Conservation (phyloP, 2,888 invertebrate genomes). For the Strigamia maritima region DNA sequence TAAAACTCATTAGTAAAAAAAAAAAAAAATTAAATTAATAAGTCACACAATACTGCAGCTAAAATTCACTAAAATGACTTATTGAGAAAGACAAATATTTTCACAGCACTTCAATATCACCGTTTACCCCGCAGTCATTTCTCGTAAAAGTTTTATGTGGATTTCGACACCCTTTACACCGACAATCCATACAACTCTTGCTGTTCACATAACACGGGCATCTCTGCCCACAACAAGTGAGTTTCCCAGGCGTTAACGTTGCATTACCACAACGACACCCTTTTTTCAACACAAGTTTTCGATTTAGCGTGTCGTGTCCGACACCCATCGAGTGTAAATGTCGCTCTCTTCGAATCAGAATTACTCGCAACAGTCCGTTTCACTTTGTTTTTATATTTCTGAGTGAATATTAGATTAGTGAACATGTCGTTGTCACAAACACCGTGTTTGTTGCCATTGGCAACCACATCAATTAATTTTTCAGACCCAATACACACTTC, state of each 20-base stretch:
- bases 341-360: background rate
- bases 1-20: too few species aligned
- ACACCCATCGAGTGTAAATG: background rate
- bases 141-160: slow-evolving; percentile 60
- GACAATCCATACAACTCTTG: slow-evolving; percentile 79
- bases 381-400: slow-evolving; percentile 57
- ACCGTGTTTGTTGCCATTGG: slow-evolving; percentile 69
- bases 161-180: slow-evolving; percentile 88
- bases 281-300: slow-evolving; percentile 11
- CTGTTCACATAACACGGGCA: slow-evolving; percentile 92
- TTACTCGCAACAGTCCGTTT: background rate
- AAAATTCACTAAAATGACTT: too few species aligned
- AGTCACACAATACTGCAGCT: too few species aligned
- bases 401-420: background rate
- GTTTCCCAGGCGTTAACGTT: slow-evolving; percentile 79
- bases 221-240: slow-evolving; percentile 89
- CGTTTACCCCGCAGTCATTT: background rate
- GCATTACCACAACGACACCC: slow-evolving; percentile 90
- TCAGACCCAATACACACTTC: slow-evolving; percentile 62
- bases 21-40: too few species aligned
- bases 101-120: background rate
- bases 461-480: slow-evolving; percentile 75
- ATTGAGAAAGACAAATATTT: background rate
- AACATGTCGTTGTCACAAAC: background rate
- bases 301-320: background rate